Percentiles rank a stretch among this genome's conserved stretches.
These are phyloP conservation scores for Diaphora mendica DNA, from an alignment of 2,888 invertebrate genomes.

Conservation along the genomic window DNA sequence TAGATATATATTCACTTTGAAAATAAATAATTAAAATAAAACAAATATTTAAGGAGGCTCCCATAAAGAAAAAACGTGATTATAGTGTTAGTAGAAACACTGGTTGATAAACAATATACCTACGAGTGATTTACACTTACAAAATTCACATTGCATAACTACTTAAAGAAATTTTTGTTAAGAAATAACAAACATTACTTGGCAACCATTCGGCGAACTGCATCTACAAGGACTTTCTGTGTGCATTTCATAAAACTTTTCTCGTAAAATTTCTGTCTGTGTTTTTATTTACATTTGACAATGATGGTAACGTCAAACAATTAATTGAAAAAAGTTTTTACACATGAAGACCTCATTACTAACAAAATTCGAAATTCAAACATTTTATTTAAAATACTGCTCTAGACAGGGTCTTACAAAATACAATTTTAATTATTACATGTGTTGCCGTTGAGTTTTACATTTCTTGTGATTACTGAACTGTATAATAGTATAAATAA, in stretches of 20 bases:
- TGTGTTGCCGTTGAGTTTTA: not conserved
- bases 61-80: too few species aligned
- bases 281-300: conserved; percentile 25
- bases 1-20: too few species aligned
- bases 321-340: not conserved
- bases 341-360: not conserved
- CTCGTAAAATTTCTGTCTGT: conserved; percentile 2
- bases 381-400: not conserved
- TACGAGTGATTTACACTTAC: not conserved
- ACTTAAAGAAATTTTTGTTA: not conserved
- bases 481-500: too few species aligned
- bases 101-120: not conserved
- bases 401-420: not conserved
- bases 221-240: conserved; percentile 58
- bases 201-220: conserved; percentile 61
- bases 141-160: not conserved
- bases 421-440: not conserved
- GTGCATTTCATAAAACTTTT: conserved; percentile 52
- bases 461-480: not conserved
- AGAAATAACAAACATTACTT: conserved; percentile 43
- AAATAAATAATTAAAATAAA: too few species aligned
- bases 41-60: too few species aligned
- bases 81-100: not conserved
- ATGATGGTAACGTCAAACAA: conserved; percentile 15
- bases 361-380: conserved; percentile 20